phyloP scores from a whole-genome alignment of 1,140 invertebrate species.

The Pteromalus puparum region DNA sequence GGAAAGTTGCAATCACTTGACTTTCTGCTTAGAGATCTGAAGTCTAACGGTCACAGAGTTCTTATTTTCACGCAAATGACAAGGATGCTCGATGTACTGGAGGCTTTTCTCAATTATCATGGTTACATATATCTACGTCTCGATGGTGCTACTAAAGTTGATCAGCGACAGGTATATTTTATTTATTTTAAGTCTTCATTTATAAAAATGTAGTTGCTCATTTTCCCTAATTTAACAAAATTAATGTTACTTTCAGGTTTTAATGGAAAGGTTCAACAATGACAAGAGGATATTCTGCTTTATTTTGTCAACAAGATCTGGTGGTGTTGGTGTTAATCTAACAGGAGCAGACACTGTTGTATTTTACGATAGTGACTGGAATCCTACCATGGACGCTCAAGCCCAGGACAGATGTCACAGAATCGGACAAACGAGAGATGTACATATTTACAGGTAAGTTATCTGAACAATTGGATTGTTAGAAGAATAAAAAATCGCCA shows the following conservation, averaged over 20 bases:
- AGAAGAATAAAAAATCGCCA: constrained; percentile 57
- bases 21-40: constrained; percentile 88
- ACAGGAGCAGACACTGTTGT: constrained; percentile 99
- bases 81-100: constrained; percentile 98
- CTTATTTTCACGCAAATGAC: constrained; percentile 99
- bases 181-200: constrained; percentile 19
- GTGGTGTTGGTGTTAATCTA: constrained; percentile 98
- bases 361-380: constrained; percentile 99
- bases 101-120: constrained; percentile 97
- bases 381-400: constrained; percentile 99
- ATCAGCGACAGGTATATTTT: constrained; percentile 88
- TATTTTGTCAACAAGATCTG: constrained; percentile 97
- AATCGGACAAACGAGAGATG: constrained; percentile 99
- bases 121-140: constrained; percentile 97
- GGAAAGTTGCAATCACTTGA: constrained; percentile 91
- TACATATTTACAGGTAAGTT: constrained; percentile 95
- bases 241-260: constrained; percentile 75
- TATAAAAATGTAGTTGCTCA: constrained; percentile 8
- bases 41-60: constrained; percentile 91
- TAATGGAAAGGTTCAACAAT: constrained; percentile 99
- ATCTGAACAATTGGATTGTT: background rate
- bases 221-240: constrained; percentile 33
- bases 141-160: constrained; percentile 98
- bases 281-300: constrained; percentile 98
- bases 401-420: constrained; percentile 99